Evolutionary conservation across 2,888 invertebrate species (phyloP).

Genomic region (Petrophora chlorosata): DNA sequence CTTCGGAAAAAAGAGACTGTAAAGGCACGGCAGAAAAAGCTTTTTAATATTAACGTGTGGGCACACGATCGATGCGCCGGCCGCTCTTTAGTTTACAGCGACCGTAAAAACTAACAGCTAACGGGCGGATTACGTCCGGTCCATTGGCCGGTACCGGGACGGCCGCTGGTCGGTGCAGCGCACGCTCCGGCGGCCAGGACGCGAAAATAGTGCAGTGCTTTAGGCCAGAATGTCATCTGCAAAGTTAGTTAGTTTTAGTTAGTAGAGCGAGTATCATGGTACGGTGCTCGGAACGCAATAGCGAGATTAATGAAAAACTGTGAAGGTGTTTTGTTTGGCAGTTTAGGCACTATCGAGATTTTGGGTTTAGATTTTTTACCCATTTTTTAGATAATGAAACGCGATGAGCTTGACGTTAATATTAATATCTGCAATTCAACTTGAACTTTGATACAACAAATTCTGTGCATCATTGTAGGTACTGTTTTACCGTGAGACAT

Average conservation of each 20-base stretch:
- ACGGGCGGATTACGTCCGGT: slow-evolving; percentile 63
- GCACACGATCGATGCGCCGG: slow-evolving; percentile 56
- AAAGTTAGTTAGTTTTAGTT: slow-evolving; percentile 7
- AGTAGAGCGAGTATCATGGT: background rate
- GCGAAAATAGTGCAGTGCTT: slow-evolving; percentile 13
- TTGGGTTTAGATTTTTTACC: too few relatives aligned
- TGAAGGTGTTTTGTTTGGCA: too few relatives aligned
- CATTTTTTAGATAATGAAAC: too few relatives aligned
- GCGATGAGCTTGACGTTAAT: too few relatives aligned
- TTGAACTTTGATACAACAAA: too few relatives aligned
- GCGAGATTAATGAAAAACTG: too few relatives aligned
- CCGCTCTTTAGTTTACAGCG: slow-evolving; percentile 65
- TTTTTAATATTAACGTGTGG: slow-evolving; percentile 61
- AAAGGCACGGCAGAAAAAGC: slow-evolving; percentile 29
- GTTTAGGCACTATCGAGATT: too few relatives aligned
- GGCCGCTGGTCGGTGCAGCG: background rate
- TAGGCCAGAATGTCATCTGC: slow-evolving; percentile 3
- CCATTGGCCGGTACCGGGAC: slow-evolving; percentile 54
- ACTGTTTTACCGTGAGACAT: too few relatives aligned
- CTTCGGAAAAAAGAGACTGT: slow-evolving; percentile 10
- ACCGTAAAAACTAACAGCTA: slow-evolving; percentile 72
- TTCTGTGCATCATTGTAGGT: too few relatives aligned
- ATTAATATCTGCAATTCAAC: too few relatives aligned
- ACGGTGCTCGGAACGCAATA: too few relatives aligned
- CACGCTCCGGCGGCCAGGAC: slow-evolving; percentile 4